Percentiles rank a stretch among this genome's conserved stretches.
phyloP scores from a whole-genome alignment of 2,113 vertebrate genomes.

The Xiphias gladius region DNA sequence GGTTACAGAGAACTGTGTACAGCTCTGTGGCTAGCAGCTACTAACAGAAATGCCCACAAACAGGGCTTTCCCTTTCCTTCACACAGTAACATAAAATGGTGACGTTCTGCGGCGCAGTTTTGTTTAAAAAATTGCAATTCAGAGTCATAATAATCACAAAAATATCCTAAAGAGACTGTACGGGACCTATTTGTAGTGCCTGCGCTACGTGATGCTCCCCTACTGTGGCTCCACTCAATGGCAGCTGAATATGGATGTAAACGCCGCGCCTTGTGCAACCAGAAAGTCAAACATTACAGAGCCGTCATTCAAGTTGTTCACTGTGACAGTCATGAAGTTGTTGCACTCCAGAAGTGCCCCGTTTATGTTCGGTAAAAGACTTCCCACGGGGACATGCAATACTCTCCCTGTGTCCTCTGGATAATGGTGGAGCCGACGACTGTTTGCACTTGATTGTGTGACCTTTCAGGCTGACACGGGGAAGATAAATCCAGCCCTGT shows the following conservation, averaged over 20 bases:
- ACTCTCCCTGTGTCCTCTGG: constrained; percentile 23
- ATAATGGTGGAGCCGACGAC: constrained; percentile 44
- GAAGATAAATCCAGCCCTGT: constrained; percentile 66
- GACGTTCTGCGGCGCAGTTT: neutral
- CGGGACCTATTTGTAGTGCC: neutral
- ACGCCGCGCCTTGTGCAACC: neutral
- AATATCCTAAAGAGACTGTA: no score
- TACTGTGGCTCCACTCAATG: neutral
- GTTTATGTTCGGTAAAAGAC: constrained; percentile 19
- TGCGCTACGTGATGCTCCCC: neutral
- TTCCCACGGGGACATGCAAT: neutral
- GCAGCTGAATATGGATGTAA: neutral
- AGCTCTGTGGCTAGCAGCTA: no score
- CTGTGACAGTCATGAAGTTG: constrained; percentile 1
- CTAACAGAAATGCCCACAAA: neutral
- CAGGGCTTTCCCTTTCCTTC: neutral
- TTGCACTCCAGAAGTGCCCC: neutral
- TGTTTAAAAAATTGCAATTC: neutral
- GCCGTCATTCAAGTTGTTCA: neutral
- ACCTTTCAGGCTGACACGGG: constrained; percentile 65
- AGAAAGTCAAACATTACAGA: constrained; percentile 4
- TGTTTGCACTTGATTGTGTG: constrained; percentile 62
- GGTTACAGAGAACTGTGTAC: neutral
- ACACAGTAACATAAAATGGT: neutral
- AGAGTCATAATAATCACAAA: neutral